Evolutionary conservation across 2,113 vertebrate genomes (phyloP), one percentile per base, ranked within the genome.

Genomic region (Craseonycteris thonglongyai): DNA sequence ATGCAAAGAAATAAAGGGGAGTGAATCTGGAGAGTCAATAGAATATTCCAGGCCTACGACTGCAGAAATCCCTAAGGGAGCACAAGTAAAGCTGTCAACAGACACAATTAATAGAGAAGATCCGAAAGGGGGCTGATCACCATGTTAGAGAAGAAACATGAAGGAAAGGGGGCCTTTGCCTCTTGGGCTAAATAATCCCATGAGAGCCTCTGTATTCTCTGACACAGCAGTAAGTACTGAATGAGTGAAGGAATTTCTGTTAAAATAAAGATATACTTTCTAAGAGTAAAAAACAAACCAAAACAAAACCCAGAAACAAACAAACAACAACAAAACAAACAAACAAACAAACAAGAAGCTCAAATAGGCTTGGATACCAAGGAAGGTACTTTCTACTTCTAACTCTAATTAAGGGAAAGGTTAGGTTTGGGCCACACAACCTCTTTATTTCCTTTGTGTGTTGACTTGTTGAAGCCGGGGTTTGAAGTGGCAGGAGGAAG

Each of bases 301-400:
- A 66, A 78, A 38, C 35, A 19, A 69, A 47, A 9, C 49, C 12
- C 49, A n/a, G n/a, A 49, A 11, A 49, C 49, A 49, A 11, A 49
- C 49, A 49, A 11, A 49, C 49, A 21, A 74, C n/a, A n/a, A n/a
- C n/a, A n/a, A n/a, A n/a, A n/a, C n/a, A n/a, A n/a, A 49, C 49
- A 49, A 11, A 49, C 49, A 49, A 11, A 49, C 49, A 49, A 11
- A 49, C 49, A 21, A 74, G 47, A 9, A 7, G 21, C 21, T 86
- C 11, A 49, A 91, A 95, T 35, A 75, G 45, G 19, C 21, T 92
- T 51, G 40, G 40, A 87, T 75, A 42, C 6, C 21, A 78, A 92
- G 42, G 9, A 24, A 54, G n/a, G 9, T 61, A 71, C 11, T 18
- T 42, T 74, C 61, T 68, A n/a, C 5, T 8, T 58, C 14, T 65